phyloP scores from a whole-genome alignment of 2,888 invertebrate species.

The Heliconius ethilla region DNA sequence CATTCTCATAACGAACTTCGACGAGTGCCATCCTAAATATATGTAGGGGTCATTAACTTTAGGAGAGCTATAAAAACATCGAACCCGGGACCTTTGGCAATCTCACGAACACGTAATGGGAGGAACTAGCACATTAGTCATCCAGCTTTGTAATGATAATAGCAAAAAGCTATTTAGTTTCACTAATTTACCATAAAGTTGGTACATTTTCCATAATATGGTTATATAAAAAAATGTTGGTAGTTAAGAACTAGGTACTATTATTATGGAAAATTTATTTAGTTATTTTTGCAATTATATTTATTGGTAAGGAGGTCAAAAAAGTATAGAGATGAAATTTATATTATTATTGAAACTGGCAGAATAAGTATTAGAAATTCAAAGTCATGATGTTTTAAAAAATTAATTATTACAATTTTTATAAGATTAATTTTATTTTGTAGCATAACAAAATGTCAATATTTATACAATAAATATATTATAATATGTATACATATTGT shows the following conservation, averaged over 20 bases:
- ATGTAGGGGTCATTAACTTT: conserved; percentile 43
- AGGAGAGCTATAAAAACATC: conserved; percentile 39
- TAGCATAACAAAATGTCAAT: too few relatives aligned
- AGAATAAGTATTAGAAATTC: too few relatives aligned
- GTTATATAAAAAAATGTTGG: background rate
- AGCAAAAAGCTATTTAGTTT: conserved; percentile 22
- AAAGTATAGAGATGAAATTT: too few relatives aligned
- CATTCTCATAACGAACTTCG: conserved; percentile 5
- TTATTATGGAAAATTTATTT: background rate
- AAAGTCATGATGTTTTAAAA: too few relatives aligned
- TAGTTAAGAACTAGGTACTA: background rate
- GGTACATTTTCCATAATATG: background rate
- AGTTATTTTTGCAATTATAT: too few relatives aligned
- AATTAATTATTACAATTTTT: too few relatives aligned
- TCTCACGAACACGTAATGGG: conserved; percentile 44
- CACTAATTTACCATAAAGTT: background rate
- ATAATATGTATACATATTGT: background rate
- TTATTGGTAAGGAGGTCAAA: too few relatives aligned
- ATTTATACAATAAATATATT: background rate
- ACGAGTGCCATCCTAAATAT: conserved; percentile 15
- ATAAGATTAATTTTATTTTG: too few relatives aligned
- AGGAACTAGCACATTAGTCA: conserved; percentile 44
- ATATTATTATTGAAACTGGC: too few relatives aligned
- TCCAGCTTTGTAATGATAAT: conserved; percentile 33
- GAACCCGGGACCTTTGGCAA: conserved; percentile 31